These are phyloP conservation scores for Holothuria leucospilota DNA, from an alignment of 53 echinoderm and acorn worm genomes.

Conservation along the genomic window DNA sequence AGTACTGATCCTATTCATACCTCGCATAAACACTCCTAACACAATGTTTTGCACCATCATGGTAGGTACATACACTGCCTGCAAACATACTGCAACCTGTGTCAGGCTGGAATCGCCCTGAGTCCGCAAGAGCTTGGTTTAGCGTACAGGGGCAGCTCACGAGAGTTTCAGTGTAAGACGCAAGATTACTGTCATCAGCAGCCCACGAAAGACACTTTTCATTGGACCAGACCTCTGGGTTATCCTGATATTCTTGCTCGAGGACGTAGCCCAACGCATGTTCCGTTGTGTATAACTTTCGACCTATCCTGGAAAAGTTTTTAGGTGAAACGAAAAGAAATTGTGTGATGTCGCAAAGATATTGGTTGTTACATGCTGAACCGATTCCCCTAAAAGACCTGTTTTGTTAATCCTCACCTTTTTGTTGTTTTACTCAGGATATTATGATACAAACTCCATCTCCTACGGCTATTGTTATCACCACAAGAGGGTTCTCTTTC, in stretches of 20 bases:
- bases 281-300: conserved; percentile 70
- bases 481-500: too few species aligned
- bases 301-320: conserved; percentile 55
- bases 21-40: conserved; percentile 61
- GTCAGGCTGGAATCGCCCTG: conserved; percentile 67
- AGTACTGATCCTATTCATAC: too few species aligned
- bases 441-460: too few species aligned
- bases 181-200: conserved; percentile 21
- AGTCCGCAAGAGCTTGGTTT: conserved; percentile 71
- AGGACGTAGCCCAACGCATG: conserved; percentile 86
- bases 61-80: conserved; percentile 45
- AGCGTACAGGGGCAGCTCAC: conserved; percentile 84
- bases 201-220: conserved; percentile 68
- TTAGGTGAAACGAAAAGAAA: too few species aligned
- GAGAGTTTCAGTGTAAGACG: conserved; percentile 32
- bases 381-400: too few species aligned
- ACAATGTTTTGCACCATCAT: conserved; percentile 67
- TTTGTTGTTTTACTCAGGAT: too few species aligned
- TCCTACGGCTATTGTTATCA: too few species aligned
- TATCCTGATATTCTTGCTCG: conserved; percentile 74
- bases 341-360: too few species aligned
- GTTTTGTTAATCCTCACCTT: too few species aligned
- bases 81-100: conserved; percentile 44
- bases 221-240: conserved; percentile 67
- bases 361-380: too few species aligned